A percentile compares a stretch with the other conserved stretches of the same genome.
These are phyloP conservation scores for Conger conger DNA, from an alignment of 2,113 vertebrate genomes.

Conservation along the genomic window DNA sequence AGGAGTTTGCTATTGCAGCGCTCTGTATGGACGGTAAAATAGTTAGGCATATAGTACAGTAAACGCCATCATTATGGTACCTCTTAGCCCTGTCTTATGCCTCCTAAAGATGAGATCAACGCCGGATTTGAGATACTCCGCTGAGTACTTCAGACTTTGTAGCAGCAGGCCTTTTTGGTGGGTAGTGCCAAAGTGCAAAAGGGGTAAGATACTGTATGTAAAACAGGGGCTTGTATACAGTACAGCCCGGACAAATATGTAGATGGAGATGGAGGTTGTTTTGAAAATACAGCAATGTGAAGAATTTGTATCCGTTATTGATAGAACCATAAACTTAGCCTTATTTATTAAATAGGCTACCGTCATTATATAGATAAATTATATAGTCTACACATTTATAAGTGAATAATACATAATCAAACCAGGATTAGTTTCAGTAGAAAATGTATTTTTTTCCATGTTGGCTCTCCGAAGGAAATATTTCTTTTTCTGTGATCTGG, in stretches of 20 bases:
- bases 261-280: too few relatives aligned
- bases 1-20: background rate
- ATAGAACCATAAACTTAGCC: too few relatives aligned
- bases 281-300: too few relatives aligned
- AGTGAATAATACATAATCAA: too few relatives aligned
- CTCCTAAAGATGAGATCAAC: conserved; percentile 52
- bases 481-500: too few relatives aligned
- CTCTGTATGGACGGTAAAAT: conserved; percentile 30
- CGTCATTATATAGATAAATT: too few relatives aligned
- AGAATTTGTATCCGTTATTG: too few relatives aligned
- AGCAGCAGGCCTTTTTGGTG: conserved; percentile 70
- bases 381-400: too few relatives aligned
- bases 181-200: conserved; percentile 28
- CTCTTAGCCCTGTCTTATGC: conserved; percentile 62
- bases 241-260: background rate
- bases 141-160: conserved; percentile 64
- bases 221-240: conserved; percentile 9
- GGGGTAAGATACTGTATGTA: conserved; percentile 14
- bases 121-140: conserved; percentile 45
- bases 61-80: conserved; percentile 54
- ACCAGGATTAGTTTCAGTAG: too few relatives aligned
- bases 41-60: conserved; percentile 49
- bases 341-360: too few relatives aligned
- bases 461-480: too few relatives aligned
- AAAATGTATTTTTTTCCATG: too few relatives aligned